Conservation (phyloP, 2,888 invertebrate species). For the Frankliniella intonsa region DNA sequence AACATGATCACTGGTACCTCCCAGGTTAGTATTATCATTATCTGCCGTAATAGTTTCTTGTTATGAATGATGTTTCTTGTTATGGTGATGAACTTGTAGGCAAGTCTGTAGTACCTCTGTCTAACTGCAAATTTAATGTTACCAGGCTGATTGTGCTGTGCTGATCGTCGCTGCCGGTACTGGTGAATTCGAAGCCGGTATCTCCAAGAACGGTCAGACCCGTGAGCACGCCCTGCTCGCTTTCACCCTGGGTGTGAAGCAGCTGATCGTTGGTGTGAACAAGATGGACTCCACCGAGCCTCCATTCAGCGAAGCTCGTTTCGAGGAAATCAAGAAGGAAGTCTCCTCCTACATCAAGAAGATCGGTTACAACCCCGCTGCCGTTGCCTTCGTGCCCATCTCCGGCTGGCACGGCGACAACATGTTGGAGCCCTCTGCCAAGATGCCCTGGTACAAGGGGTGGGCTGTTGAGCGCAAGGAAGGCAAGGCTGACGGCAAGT, state of each 20-base stretch:
- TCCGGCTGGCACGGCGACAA: constrained; percentile 99
- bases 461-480: constrained; percentile 94
- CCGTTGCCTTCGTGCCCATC: constrained; percentile 97
- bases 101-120: no score
- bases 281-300: constrained; percentile 99
- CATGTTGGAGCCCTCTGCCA: constrained; percentile 93
- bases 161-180: constrained; percentile 98
- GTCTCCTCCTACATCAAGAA: constrained; percentile 98
- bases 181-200: constrained; percentile 99
- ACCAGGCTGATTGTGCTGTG: constrained; percentile 94
- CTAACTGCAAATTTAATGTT: constrained; percentile 16
- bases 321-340: constrained; percentile 99
- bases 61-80: no score
- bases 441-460: constrained; percentile 89
- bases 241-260: constrained; percentile 97
- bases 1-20: constrained; percentile 99
- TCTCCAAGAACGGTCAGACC: constrained; percentile 99
- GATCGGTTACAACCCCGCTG: constrained; percentile 97
- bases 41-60: not conserved
- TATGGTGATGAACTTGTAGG: no score
- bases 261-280: constrained; percentile 98
- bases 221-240: constrained; percentile 98
- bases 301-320: constrained; percentile 91
- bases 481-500: constrained; percentile 89
- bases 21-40: constrained; percentile 49